Percentiles rank a stretch among this genome's conserved stretches.
Conservation (phyloP, 2,797 vertebrate species). For the Anisognathus igniventris region DNA sequence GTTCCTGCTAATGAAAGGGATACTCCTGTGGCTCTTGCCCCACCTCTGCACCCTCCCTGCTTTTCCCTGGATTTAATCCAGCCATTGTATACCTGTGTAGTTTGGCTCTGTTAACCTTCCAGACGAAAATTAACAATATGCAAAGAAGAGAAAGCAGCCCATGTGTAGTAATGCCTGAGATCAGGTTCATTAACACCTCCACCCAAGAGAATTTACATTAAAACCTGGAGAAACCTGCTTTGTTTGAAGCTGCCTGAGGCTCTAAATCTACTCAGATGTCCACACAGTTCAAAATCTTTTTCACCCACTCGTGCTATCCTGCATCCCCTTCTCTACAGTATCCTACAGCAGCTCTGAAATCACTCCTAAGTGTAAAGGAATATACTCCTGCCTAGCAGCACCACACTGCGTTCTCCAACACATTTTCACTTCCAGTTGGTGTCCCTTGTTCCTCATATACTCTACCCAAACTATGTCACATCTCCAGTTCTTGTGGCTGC, state of each 20-base stretch:
- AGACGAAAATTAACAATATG: not conserved
- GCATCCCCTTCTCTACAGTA: not conserved
- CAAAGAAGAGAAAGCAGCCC: not conserved
- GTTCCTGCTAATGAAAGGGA: not conserved
- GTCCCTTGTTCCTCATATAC: not conserved
- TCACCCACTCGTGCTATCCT: not conserved
- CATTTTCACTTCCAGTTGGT: not conserved
- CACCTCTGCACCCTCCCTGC: not conserved
- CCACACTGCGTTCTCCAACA: not conserved
- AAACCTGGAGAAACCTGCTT: conserved; percentile 4
- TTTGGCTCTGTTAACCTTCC: not conserved
- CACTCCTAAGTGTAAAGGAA: not conserved
- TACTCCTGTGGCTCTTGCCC: not conserved
- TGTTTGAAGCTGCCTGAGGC: not conserved
- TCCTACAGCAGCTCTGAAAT: not conserved
- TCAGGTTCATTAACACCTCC: not conserved
- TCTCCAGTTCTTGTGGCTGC: not conserved
- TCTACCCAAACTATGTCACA: not conserved
- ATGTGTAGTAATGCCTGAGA: not conserved
- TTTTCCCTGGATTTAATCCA: not conserved
- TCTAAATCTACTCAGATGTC: not conserved
- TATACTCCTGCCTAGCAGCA: not conserved
- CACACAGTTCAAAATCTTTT: not conserved
- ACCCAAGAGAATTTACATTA: not conserved
- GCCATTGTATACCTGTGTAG: not conserved